Base-by-base conservation (phyloP, 2,888 invertebrate genomes). In the Cactoblastis cactorum region DNA sequence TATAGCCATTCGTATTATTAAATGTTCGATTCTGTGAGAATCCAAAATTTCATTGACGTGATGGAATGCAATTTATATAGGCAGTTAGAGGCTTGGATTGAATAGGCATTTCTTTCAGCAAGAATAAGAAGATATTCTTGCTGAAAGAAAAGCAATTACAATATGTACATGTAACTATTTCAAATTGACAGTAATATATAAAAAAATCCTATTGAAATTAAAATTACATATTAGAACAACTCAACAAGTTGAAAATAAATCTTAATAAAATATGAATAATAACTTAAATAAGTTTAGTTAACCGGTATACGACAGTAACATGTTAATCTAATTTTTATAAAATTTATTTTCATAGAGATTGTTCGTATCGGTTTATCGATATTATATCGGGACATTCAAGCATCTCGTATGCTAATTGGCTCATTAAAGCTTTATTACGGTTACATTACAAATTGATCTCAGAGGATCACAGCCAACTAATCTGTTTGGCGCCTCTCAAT, bases 1-100 rank as follows among this genome's bases (percentile, higher is more conserved):
- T 84, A 86, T 80, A 71, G 58, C 73, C 74, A 81, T 82, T 86
- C 82, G 77, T 77, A 78, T 85, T 78, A 89, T 89, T 86, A 88
- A 87, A 87, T 87, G 87, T 65, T 75, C 70, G 68, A 72, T 72
- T 83, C 84, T 86, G 87, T 86, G 88, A 85, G 88, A 88, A 86
- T 80, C 77, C 79, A 74, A 74, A 74, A 82, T 78, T 74, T 71
- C 63, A 61, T 57, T 62, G 70, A 77, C 86, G 83, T 78, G 71
- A 60, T 57, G 82, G 86, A 78, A 87, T 87, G 71, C 8, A 28
- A 28, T 3, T 9, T 9, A 1, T 6, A 28, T 28, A 9, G 8
- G n/a, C n/a, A 28, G 9, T 9, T 28, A 9, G 9, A 9, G 22
- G 28, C 9, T 6, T 28, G 28, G 8, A 28, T 69, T 45, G 12